A percentile compares a stretch with the other conserved stretches of the same genome.
Conservation (phyloP, 1,140 invertebrate species). For the Drosophila albomicans region DNA sequence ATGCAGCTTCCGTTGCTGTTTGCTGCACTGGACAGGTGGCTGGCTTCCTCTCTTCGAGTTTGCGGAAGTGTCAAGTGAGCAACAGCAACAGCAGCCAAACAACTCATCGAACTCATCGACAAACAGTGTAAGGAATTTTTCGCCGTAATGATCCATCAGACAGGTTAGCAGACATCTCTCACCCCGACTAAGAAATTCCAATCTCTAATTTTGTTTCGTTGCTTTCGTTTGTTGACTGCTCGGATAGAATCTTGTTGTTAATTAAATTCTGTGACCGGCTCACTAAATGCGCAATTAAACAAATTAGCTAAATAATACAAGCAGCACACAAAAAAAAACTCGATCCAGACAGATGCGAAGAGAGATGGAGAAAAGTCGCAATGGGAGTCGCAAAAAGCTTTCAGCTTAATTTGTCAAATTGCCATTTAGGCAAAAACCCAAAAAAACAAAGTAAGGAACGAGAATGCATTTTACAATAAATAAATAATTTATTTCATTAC, state of each 20-base stretch:
- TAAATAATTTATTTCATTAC: constrained; percentile 79
- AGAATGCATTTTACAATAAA: constrained; percentile 71
- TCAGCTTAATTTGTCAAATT: constrained; percentile 21
- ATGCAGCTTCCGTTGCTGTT: constrained; percentile 28
- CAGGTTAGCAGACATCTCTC: background rate
- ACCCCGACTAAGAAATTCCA: constrained; percentile 9
- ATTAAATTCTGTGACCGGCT: constrained; percentile 41
- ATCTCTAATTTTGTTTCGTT: constrained; percentile 15
- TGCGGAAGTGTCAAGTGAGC: constrained; percentile 34
- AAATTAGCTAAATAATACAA: constrained; percentile 51
- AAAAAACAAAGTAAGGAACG: background rate
- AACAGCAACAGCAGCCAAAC: constrained; percentile 20
- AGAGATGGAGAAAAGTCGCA: constrained; percentile 14
- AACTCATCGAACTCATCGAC: constrained; percentile 4
- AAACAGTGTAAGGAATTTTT: background rate
- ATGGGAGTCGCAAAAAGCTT: constrained; percentile 40
- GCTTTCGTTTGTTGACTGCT: constrained; percentile 6
- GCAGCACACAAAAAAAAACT: background rate
- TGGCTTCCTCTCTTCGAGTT: constrained; percentile 9
- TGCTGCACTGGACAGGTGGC: constrained; percentile 2
- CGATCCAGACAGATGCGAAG: constrained; percentile 4
- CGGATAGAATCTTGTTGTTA: constrained; percentile 18
- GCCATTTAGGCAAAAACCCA: constrained; percentile 7
- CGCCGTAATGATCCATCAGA: constrained; percentile 2
- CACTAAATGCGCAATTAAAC: constrained; percentile 66